These are phyloP conservation scores for Troides aeacus DNA, from an alignment of 2,888 invertebrate species.

Conservation along the genomic window DNA sequence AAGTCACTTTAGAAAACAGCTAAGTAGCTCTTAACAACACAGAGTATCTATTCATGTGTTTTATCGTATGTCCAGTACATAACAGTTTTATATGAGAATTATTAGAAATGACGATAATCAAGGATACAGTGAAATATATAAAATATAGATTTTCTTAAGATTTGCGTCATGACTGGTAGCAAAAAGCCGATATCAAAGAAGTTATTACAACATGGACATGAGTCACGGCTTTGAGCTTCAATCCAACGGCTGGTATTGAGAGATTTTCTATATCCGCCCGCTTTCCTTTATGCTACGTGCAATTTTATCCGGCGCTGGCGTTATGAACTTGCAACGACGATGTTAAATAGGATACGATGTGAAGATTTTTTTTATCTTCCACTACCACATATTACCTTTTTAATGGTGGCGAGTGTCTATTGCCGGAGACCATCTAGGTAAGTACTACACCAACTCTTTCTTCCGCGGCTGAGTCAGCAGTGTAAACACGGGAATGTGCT, in stretches of 20 bases:
- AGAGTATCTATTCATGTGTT: too few species aligned
- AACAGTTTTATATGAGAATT: not conserved
- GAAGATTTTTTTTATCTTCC: not conserved
- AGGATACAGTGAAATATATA: conserved; percentile 1
- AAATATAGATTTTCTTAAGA: conserved; percentile 25
- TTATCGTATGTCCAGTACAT: too few species aligned
- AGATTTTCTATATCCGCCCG: conserved; percentile 79
- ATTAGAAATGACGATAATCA: not conserved
- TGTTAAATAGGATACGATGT: conserved; percentile 45
- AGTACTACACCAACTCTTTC: too few species aligned
- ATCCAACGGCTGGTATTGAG: conserved; percentile 67
- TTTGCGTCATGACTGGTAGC: conserved; percentile 19
- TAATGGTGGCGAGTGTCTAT: too few species aligned
- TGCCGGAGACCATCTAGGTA: too few species aligned
- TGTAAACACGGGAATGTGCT: too few species aligned
- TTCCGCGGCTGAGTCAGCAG: too few species aligned
- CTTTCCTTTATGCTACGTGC: conserved; percentile 77
- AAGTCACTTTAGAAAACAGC: too few species aligned
- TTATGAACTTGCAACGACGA: conserved; percentile 60
- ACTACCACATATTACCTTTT: too few species aligned
- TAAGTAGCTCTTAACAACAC: too few species aligned
- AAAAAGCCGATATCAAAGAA: conserved; percentile 38
- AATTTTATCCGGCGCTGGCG: conserved; percentile 73
- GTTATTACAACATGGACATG: conserved; percentile 64
- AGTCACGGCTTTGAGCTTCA: conserved; percentile 62